Conservation (phyloP, 92 coral and sea anemone genomes). For the Umimayanthus chanpuru region DNA sequence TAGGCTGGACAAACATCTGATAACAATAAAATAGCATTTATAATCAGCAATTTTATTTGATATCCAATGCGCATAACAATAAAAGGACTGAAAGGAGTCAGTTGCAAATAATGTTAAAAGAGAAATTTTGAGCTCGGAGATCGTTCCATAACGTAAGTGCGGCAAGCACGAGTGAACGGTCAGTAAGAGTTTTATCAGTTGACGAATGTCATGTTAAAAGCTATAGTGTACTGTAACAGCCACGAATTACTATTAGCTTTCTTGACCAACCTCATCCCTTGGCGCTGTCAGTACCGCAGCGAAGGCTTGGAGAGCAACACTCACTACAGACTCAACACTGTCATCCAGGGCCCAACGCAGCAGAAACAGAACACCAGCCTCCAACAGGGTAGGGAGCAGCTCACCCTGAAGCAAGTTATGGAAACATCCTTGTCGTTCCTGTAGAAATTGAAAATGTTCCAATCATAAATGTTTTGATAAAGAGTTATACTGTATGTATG, state of each 20-base stretch:
- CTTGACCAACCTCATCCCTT: conserved; percentile 67
- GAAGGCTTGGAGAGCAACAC: conserved; percentile 83
- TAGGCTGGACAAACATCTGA: background rate
- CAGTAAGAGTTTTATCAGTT: no score
- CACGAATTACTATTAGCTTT: background rate
- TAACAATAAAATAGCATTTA: no score
- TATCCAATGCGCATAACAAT: no score
- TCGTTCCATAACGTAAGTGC: no score
- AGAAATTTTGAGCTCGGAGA: no score
- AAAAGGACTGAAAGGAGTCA: no score
- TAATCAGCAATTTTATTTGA: no score
- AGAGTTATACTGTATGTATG: no score
- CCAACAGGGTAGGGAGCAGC: conserved; percentile 72
- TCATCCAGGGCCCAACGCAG: conserved; percentile 97
- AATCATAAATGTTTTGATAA: background rate
- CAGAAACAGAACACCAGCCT: conserved; percentile 89
- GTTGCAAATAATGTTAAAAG: no score
- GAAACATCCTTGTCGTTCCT: conserved; percentile 79
- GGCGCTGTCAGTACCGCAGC: conserved; percentile 75
- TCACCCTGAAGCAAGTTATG: conserved; percentile 60
- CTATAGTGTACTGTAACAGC: no score
- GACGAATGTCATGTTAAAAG: background rate
- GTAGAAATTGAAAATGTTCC: background rate
- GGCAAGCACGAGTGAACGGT: no score
- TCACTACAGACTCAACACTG: conserved; percentile 77